Conservation (phyloP, 2,113 vertebrate species). For the Entomyzon cyanotis region DNA sequence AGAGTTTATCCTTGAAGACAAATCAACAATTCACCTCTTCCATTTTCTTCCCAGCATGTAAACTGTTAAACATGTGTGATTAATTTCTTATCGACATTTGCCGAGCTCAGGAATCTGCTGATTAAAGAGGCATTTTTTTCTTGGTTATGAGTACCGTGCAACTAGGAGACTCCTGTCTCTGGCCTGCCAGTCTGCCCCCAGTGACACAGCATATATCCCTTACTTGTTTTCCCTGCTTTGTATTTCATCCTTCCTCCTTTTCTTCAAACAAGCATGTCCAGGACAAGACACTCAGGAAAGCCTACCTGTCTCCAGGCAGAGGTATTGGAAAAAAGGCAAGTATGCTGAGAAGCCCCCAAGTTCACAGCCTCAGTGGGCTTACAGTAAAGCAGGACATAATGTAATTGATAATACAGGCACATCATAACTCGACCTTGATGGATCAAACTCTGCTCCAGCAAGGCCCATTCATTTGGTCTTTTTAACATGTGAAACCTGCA, state of each 20-base stretch:
- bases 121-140: neutral
- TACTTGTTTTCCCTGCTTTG: neutral
- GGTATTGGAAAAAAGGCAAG: neutral
- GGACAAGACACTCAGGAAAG: neutral
- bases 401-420: neutral
- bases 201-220: neutral
- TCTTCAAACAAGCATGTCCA: neutral
- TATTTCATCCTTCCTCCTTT: neutral
- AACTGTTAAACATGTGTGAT: neutral
- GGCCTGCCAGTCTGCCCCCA: neutral
- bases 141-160: neutral
- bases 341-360: neutral
- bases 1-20: neutral
- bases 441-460: neutral
- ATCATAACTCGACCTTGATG: neutral
- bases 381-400: neutral
- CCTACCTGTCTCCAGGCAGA: neutral
- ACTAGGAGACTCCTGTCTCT: neutral
- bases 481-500: neutral
- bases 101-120: neutral
- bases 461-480: neutral
- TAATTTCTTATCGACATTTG: neutral
- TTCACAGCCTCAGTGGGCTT: neutral
- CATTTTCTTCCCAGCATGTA: neutral
- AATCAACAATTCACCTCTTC: neutral